phyloP scores from a whole-genome alignment of 1,140 invertebrate species.

The Penaeus vannamei region DNA sequence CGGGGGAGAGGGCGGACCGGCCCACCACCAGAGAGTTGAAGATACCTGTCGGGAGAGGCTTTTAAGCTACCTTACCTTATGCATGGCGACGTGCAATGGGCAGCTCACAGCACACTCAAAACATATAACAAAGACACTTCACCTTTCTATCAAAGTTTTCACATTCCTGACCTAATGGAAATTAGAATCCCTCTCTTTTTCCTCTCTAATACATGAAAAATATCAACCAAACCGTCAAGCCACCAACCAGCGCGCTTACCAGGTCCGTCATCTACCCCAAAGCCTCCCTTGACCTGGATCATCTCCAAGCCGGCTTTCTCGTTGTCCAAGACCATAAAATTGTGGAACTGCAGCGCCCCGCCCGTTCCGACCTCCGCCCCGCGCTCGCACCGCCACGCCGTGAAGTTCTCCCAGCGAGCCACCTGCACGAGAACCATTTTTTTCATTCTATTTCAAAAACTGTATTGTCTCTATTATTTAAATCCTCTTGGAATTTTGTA shows the following conservation, averaged over 20 bases:
- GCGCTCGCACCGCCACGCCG: slow-evolving; percentile 58
- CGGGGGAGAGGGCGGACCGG: slow-evolving; percentile 43
- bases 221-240: too few relatives aligned
- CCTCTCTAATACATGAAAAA: too few relatives aligned
- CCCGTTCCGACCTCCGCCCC: slow-evolving; percentile 62
- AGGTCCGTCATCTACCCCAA: slow-evolving; percentile 44
- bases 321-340: slow-evolving; percentile 58
- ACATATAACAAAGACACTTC: too few relatives aligned
- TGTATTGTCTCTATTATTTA: too few relatives aligned
- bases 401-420: slow-evolving; percentile 56
- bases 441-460: too few relatives aligned
- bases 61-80: too few relatives aligned
- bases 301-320: slow-evolving; percentile 59
- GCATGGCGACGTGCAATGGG: neutral
- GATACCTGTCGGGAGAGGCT: slow-evolving; percentile 25
- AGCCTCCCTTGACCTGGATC: slow-evolving; percentile 52
- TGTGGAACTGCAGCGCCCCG: slow-evolving; percentile 55
- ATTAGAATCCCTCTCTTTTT: too few relatives aligned
- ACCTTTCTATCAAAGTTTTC: too few relatives aligned
- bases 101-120: too few relatives aligned
- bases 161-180: too few relatives aligned
- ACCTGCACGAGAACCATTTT: neutral
- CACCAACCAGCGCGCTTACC: slow-evolving; percentile 11
- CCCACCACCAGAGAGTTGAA: slow-evolving; percentile 53
- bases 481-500: neutral